Evolutionary conservation across 1,140 invertebrate species (phyloP).

Genomic region (Neuroterus valhalla): DNA sequence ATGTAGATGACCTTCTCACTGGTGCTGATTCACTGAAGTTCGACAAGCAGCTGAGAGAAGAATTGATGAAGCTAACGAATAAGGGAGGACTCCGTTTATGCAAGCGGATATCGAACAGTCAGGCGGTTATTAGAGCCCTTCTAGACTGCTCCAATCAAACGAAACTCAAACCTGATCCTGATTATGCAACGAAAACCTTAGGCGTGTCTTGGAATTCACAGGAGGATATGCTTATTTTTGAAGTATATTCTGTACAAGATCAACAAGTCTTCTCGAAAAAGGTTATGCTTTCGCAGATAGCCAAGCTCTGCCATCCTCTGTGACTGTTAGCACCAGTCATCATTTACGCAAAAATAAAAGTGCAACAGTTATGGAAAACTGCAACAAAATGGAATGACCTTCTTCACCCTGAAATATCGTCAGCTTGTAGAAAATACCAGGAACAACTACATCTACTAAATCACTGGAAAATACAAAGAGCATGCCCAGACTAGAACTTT

Average conservation of each 20-base stretch:
- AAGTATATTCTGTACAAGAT: background rate
- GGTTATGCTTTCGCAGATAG: slow-evolving; percentile 31
- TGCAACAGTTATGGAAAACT: too few species aligned
- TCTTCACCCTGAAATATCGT: background rate
- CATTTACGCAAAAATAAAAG: too few species aligned
- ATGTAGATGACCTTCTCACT: slow-evolving; percentile 71
- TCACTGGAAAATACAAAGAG: background rate
- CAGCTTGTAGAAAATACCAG: slow-evolving; percentile 1
- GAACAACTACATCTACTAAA: slow-evolving; percentile 20
- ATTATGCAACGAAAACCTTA: slow-evolving; percentile 4
- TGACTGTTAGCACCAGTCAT: slow-evolving; percentile 34
- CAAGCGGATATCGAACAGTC: background rate
- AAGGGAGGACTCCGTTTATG: background rate
- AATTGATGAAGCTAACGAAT: background rate
- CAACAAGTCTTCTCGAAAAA: slow-evolving; percentile 31
- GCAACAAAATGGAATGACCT: slow-evolving; percentile 32
- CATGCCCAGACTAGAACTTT: background rate
- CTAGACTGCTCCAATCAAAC: background rate
- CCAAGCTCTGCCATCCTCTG: slow-evolving; percentile 37
- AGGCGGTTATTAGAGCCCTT: background rate
- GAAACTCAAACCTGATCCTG: background rate
- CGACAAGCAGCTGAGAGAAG: background rate
- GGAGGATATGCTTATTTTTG: too few species aligned
- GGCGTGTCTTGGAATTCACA: too few species aligned
- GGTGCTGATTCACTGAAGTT: slow-evolving; percentile 49